Base-by-base conservation (phyloP, 35 echinoderm and acorn worm species). In the Ptychodera flava region DNA sequence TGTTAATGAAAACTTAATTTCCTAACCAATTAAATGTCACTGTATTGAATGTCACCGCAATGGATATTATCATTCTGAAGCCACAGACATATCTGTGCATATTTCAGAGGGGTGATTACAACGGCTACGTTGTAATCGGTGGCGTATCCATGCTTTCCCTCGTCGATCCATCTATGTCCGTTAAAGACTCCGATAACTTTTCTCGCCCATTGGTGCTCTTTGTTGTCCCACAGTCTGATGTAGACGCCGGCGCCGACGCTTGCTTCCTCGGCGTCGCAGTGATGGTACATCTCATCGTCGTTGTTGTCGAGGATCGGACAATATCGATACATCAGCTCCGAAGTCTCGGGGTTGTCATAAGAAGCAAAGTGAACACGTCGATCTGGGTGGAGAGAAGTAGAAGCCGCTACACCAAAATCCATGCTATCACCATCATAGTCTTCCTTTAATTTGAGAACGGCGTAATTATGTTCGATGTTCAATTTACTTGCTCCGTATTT, bases 71-170 rank as follows among this genome's bases (percentile, higher is more conserved):
- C n/a, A n/a, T n/a, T n/a, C n/a, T n/a, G n/a, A n/a, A 94, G 78
- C 95, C 95, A 97, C 36, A 89, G 94, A 79, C 95, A 97, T 80
- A 97, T 94, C 76, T 97, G 95, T 36, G 95, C 95, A 81, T 94
- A 97, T 82, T 97, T 97, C 27, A 97, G 78, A 15, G 95, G 95
- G 6, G 95, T 97, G 28, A 97, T 89, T 32, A 89, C 87, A 2
- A 94, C 78, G 28, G 95, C 95, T 35, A 94, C 36, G 38, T 97
- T 97, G 79, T 88, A 53, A 2, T 91, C 85, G 2, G 76, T 79
- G 33, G 6, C 16, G 15, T 36, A 31, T 28, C 90, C 87, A n/a
- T n/a, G n/a, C 28, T 86, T 86, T 2, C 90, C 80, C 1, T 83
- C 32, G 31, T 87, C 90, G 0, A 80, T 36, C 45, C 76, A 82